These are phyloP conservation scores for Junonia oenone DNA, from an alignment of 2,888 invertebrate species.

Conservation along the genomic window DNA sequence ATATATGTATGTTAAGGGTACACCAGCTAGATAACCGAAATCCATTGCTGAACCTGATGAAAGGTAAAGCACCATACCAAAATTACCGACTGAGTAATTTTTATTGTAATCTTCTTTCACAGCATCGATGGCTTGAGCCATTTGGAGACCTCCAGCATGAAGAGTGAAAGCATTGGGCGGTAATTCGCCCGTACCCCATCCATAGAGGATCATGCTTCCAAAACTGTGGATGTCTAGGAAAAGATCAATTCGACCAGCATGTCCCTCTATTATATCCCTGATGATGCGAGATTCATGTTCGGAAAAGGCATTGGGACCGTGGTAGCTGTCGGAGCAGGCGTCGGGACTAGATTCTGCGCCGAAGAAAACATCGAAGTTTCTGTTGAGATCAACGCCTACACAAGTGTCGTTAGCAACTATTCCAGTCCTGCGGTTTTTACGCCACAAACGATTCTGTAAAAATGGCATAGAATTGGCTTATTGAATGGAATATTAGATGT, in stretches of 20 bases:
- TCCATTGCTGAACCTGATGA: constrained; percentile 83
- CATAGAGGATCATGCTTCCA: constrained; percentile 83
- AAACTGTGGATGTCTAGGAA: constrained; percentile 84
- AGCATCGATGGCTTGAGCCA: constrained; percentile 55
- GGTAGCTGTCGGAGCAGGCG: constrained; percentile 81
- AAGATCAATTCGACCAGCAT: neutral
- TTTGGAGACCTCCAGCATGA: constrained; percentile 54
- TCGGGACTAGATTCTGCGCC: constrained; percentile 64
- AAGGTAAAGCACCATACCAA: constrained; percentile 70
- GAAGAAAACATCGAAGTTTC: constrained; percentile 87
- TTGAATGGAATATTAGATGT: too few relatives aligned
- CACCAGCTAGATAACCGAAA: constrained; percentile 77
- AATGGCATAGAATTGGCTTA: constrained; percentile 36
- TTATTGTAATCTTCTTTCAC: constrained; percentile 48
- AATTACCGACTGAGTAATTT: constrained; percentile 74
- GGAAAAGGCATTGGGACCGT: constrained; percentile 81
- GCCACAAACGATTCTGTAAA: constrained; percentile 80
- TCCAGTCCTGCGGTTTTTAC: constrained; percentile 80
- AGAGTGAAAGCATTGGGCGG: constrained; percentile 69
- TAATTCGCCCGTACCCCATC: constrained; percentile 70
- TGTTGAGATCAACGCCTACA: constrained; percentile 85
- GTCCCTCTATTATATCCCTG: constrained; percentile 69
- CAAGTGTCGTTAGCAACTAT: constrained; percentile 79
- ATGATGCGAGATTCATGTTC: constrained; percentile 83
- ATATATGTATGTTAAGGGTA: constrained; percentile 80